Evolutionary conservation across 1,140 invertebrate species (phyloP), one percentile per base, ranked within the genome.

Genomic region (Pogonognathellus flavescens): DNA sequence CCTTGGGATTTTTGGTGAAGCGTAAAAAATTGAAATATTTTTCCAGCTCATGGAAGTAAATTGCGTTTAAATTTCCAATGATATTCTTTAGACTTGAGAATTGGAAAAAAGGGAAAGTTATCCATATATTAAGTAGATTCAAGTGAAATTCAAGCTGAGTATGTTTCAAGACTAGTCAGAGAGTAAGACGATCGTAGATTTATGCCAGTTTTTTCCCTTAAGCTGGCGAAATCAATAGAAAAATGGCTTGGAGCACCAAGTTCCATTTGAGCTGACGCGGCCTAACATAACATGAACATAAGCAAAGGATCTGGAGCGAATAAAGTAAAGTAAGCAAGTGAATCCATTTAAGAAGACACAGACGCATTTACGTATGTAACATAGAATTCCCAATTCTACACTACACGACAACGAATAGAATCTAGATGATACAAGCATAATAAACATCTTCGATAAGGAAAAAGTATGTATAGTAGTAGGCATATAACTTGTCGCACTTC

Each of bases 21-120:
- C 70, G 70, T 76, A 76, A 76, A 76, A 41, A 76, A 76, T 76
- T 76, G 70, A 76, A 76, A 76, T 76, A 76, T 76, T 76, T 76
- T 49, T 7, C 25, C n/a, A n/a, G 8, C 14, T 18, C 49, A 50
- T 16, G n/a, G 14, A 76, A 76, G 41, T 76, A 76, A 76, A 76
- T 76, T 76, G 70, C 70, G 25, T 50, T 76, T 76, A 76, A 76
- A 41, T 76, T 76, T 76, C 70, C 31, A 76, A 76, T 76, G 70
- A 76, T 76, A 76, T 76, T 66, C 31, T 76, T 50, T 25, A 76
- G 70, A 76, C 31, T 57, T 57, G 53, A 41, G 31, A 41, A 41
- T 3, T 6, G 31, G 6, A 20, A 11, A 76, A 31, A 18, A 50
- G 9, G 66, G 16, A 31, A 76, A 50, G 70, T 31, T 76, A 76